phyloP scores from a whole-genome alignment of 30 jellyfish, hydroid and myxozoan genomes.

The Hydractinia echinata region DNA sequence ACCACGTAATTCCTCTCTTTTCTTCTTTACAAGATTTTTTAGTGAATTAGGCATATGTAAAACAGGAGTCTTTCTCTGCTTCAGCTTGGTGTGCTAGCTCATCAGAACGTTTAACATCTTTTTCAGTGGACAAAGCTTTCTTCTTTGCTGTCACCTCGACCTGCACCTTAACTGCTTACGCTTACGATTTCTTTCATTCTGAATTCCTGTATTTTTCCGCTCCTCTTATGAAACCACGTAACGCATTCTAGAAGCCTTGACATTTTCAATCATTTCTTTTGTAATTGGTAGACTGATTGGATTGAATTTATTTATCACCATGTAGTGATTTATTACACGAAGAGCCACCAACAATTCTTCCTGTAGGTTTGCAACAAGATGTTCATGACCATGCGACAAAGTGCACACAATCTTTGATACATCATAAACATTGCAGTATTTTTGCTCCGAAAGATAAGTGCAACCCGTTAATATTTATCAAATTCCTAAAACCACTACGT shows the following conservation, averaged over 20 bases:
- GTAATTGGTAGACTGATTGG: neutral
- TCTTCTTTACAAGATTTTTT: slow-evolving; percentile 7
- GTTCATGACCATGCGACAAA: slow-evolving; percentile 14
- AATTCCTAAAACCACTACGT: slow-evolving; percentile 2
- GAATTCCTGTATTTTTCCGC: neutral
- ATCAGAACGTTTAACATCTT: slow-evolving; percentile 17
- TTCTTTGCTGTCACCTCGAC: slow-evolving; percentile 9
- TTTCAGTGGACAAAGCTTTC: slow-evolving; percentile 13
- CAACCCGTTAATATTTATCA: slow-evolving; percentile 14
- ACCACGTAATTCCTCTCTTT: slow-evolving; percentile 3
- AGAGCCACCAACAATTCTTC: slow-evolving; percentile 12
- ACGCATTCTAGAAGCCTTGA: slow-evolving; percentile 8
- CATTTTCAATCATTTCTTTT: slow-evolving; percentile 5
- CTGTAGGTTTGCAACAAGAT: neutral
- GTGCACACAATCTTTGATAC: slow-evolving; percentile 16
- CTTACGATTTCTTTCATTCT: slow-evolving; percentile 9
- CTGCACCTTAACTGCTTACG: slow-evolving; percentile 8
- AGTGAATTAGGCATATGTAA: slow-evolving; percentile 9
- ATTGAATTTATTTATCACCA: slow-evolving; percentile 10
- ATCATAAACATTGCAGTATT: slow-evolving; percentile 4
- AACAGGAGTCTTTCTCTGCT: slow-evolving; percentile 17
- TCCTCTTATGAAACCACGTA: slow-evolving; percentile 10
- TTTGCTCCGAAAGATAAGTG: slow-evolving; percentile 18
- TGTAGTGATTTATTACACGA: slow-evolving; percentile 19
- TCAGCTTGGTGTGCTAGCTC: slow-evolving; percentile 26